Evolutionary conservation across 64 coral and sea anemone genomes (phyloP), one percentile per base, ranked within the genome.

Genomic region (Catalaphyllia jardinei): DNA sequence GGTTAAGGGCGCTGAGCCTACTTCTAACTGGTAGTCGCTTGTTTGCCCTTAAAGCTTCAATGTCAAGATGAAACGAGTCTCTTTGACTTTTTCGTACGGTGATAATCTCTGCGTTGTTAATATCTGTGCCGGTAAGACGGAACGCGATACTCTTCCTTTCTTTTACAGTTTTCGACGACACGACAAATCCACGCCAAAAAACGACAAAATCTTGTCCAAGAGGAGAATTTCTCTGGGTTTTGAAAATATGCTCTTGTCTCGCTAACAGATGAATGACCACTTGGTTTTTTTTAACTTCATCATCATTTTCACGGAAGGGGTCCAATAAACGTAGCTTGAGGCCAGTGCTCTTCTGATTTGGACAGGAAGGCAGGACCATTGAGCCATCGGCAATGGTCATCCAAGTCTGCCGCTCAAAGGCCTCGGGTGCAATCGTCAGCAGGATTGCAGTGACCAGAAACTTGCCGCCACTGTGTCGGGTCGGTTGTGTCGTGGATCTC

Each of bases 271-370:
- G 29, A 2, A 73, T 4, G 71, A 73, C 71, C 71, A 73, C 71
- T 73, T 73, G 0, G 71, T 73, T 29, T 73, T 73, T 16, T 73
- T 73, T 11, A n/a, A 73, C n/a, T 73, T 73, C 71, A 0, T 74
- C 42, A 2, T 79, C 22, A 1, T 89, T 24, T 60, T 89, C 88
- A 28, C 18, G 2, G 29, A n/a, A 89, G 19, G 10, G 46, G 25
- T 28, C 78, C 75, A 1, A 19, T 5, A 17, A 64, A 25, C 6
- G 3, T 30, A n/a, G 38, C 27, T 57, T 11, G 77, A 19, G 88
- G 77, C 88, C 88, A 81, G 14, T 80, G 12, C 25, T 82, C 77
- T 90, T 72, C 61, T 2, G 33, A 19, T 67, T 90, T 76, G 64
- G 67, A 93, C 33, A 93, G 10, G 49, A 92, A 87, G 12, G 28